Evolutionary conservation across 2,797 vertebrate species (phyloP), one percentile per base, ranked within the genome.

Genomic region (Mallotus villosus): DNA sequence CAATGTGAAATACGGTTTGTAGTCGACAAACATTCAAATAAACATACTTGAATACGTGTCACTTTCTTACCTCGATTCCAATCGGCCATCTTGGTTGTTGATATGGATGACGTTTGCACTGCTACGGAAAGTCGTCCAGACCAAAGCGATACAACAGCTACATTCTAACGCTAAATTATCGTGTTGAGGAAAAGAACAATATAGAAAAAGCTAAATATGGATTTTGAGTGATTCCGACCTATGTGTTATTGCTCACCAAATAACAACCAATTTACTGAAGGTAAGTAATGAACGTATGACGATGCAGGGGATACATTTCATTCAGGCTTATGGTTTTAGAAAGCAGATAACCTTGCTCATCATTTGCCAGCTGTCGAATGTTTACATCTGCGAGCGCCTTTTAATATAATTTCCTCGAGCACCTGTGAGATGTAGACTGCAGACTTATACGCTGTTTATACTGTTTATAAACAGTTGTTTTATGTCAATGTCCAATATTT

Each of bases 1-100:
- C 34, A 64, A 16, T n/a, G 59, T 75, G 55, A 67, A 12, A 9
- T 29, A 1, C 0, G 72, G 14, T 24, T 14, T 22, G 16, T 67
- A 9, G 53, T 21, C 1, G 5, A 24, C 6, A 19, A 49, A 24
- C 12, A 25, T 62, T 17, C 29, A 27, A 16, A 49, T 67, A 29
- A 16, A 72, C 58, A 16, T 16, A 67, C 2, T 62, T 79, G 84
- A 82, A 71, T 78, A 89, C 88, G 87, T 91, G 89, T 90, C 83
- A 78, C 60, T 32, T 62, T 27, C 5, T 4, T 86, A 91, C 91
- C 89, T 89, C 89, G 79, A 17, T 86, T 87, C 91, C 91, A 91
- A 79, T 91, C 90, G 76, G 90, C 90, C 91, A 92, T 92, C 74
- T 88, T 89, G 77, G 1, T 1, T 16, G 72, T 74, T 66, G 63